Base-by-base conservation (phyloP, 2,113 vertebrate species). In the Callionymus lyra region DNA sequence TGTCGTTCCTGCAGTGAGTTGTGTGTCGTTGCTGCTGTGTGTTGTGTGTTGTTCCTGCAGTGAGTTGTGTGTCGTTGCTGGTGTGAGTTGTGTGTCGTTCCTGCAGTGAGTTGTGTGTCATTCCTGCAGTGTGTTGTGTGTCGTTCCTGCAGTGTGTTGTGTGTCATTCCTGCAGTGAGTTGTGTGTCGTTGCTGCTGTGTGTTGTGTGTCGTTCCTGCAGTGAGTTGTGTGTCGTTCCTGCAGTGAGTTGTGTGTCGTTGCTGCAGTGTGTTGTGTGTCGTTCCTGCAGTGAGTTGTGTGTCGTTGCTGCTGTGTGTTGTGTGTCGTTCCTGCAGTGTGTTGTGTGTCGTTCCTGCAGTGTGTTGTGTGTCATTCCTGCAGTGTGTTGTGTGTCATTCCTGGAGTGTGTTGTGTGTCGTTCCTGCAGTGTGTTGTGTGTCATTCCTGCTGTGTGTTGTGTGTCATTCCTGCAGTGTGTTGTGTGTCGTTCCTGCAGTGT, bases 361-460 rank as follows among this genome's bases (percentile, higher is more conserved):
- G 44, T 74, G 58, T 38, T 65, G 45, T 58, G 38, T 63, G 38
- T 9, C 47, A 53, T n/a, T 27, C 3, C 2, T 56, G 50, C 57
- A n/a, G n/a, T n/a, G n/a, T n/a, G n/a, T n/a, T n/a, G 50, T 33
- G 53, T 47, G 46, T 54, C 44, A 51, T 15, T 45, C 34, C 17
- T 47, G 19, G 31, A 47, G 27, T 47, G 44, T 74, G 58, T 38
- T 65, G 45, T 58, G 38, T 63, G 38, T 9, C 47, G 56, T n/a
- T 27, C 3, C 2, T 56, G 50, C 57, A n/a, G n/a, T n/a, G n/a
- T n/a, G n/a, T n/a, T n/a, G 50, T 33, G 53, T 47, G 46, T 54
- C 44, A 51, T 15, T 45, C 34, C 17, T 47, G 19, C 33, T 50
- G 27, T 47, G 44, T 74, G 58, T 38, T 65, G 45, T 58, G 38